Evolutionary conservation across 2,113 vertebrate species (phyloP), one percentile per base, ranked within the genome.

Genomic region (Oreochromis spilurus): DNA sequence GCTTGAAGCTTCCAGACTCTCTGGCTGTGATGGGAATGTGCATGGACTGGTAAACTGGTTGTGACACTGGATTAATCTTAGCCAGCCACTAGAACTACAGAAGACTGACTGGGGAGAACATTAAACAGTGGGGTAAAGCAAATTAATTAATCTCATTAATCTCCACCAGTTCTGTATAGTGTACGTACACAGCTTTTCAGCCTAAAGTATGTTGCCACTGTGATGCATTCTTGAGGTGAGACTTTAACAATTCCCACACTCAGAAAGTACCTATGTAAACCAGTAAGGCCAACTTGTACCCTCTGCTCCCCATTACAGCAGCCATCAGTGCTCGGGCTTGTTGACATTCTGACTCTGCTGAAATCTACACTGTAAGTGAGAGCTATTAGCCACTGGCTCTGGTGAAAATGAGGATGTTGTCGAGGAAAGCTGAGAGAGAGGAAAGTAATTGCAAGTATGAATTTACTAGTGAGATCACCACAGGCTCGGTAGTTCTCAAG

Each of bases 31-130:
- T 75, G 2, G 55, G 78, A 77, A 93, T 87, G 88, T 94, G 93
- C 24, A 14, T 3, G 26, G 84, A 94, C 84, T 95, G 78, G 83
- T 84, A 92, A 95, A 82, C 24, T 24, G 86, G 54, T 83, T 31
- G 80, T 89, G 87, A 92, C 89, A 89, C 86, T 7, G 48, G 24
- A 67, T 89, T 83, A 89, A 90, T 89, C 90, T 90, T 48, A 53
- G 67, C 34, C 81, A 65, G 88, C 29, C 79, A 13, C 81, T 45
- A 17, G 12, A 77, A 81, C 65, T 70, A 70, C 36, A 9, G 38
- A 65, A 81, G 58, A 50, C 65, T 55, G 83, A 85, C 50, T 26
- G 82, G 4, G 72, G 26, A 55, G 36, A 52, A 85, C 88, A 87
- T 83, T 72, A 89, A 75, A 79, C 43, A 50, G 16, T 5, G 19